A percentile compares a stretch with the other conserved stretches of the same genome.
phyloP scores from a whole-genome alignment of 2,113 vertebrate genomes.

The Pomatorhinus ruficollis region DNA sequence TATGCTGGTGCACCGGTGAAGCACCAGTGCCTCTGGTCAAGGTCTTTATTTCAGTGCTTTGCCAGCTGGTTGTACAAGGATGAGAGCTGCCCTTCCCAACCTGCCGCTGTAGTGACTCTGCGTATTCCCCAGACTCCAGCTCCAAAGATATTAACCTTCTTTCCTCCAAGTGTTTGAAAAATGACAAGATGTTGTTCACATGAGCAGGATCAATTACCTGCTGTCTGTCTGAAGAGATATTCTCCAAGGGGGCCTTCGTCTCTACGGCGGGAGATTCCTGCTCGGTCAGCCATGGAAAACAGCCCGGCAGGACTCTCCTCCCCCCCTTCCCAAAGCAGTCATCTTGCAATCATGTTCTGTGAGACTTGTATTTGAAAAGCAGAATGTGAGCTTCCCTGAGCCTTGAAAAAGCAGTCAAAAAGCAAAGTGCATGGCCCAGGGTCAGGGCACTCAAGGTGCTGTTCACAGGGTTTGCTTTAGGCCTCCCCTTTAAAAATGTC shows the following conservation, averaged over 20 bases:
- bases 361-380: not conserved
- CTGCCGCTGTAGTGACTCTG: not conserved
- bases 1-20: not conserved
- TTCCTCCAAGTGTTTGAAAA: not conserved
- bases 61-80: not conserved
- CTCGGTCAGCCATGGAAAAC: not conserved
- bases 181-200: constrained; percentile 18
- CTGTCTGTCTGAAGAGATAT: constrained; percentile 15
- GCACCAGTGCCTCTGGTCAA: not conserved
- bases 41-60: not conserved
- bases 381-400: not conserved
- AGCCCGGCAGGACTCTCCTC: not conserved
- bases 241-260: not conserved
- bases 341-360: not conserved
- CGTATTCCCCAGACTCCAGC: not conserved
- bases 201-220: constrained; percentile 51
- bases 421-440: not conserved
- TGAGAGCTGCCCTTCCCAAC: not conserved
- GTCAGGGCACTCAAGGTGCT: not conserved
- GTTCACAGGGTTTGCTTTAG: not conserved
- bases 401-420: not conserved
- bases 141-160: not conserved
- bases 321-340: not conserved
- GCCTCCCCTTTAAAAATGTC: not conserved
- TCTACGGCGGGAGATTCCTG: not conserved